A percentile compares a stretch with the other conserved stretches of the same genome.
Conservation (phyloP, 2,888 invertebrate genomes). For the Ephialtes manifestator region DNA sequence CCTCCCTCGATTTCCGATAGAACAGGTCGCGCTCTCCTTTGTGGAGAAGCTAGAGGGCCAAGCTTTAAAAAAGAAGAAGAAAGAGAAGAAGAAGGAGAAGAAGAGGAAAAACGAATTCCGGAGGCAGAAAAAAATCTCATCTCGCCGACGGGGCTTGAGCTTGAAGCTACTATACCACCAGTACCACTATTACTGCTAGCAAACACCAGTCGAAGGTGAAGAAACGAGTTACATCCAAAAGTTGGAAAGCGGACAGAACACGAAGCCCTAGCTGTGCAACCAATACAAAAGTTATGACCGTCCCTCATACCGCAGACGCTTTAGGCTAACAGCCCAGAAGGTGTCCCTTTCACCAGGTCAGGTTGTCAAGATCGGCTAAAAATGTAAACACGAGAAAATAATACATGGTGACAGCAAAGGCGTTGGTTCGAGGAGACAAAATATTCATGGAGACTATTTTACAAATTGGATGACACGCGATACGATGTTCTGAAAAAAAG, state of each 20-base stretch:
- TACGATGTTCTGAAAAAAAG: background rate
- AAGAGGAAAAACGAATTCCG: background rate
- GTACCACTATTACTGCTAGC: slow-evolving; percentile 31
- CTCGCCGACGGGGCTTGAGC: slow-evolving; percentile 15
- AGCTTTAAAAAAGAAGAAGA: slow-evolving; percentile 1
- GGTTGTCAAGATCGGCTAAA: background rate
- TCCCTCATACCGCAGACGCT: background rate
- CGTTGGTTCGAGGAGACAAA: background rate
- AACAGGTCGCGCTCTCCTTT: slow-evolving; percentile 40
- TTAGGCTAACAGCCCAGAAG: background rate
- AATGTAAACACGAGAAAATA: slow-evolving; percentile 13
- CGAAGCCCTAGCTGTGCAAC: background rate
- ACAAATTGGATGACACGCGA: slow-evolving; percentile 31
- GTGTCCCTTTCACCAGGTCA: background rate
- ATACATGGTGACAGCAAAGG: background rate
- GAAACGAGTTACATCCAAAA: slow-evolving; percentile 9
- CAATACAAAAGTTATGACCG: slow-evolving; percentile 38
- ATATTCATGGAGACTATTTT: slow-evolving; percentile 36
- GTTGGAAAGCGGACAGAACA: background rate
- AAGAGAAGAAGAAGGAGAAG: slow-evolving; percentile 5
- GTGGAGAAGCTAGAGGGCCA: background rate
- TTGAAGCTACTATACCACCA: slow-evolving; percentile 17
- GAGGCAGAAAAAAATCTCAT: slow-evolving; percentile 40
- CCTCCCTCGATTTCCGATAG: slow-evolving; percentile 33
- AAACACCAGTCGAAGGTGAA: background rate